These are phyloP conservation scores for Malacoctenus gilli DNA, from an alignment of 2,797 vertebrate genomes.

Conservation along the genomic window DNA sequence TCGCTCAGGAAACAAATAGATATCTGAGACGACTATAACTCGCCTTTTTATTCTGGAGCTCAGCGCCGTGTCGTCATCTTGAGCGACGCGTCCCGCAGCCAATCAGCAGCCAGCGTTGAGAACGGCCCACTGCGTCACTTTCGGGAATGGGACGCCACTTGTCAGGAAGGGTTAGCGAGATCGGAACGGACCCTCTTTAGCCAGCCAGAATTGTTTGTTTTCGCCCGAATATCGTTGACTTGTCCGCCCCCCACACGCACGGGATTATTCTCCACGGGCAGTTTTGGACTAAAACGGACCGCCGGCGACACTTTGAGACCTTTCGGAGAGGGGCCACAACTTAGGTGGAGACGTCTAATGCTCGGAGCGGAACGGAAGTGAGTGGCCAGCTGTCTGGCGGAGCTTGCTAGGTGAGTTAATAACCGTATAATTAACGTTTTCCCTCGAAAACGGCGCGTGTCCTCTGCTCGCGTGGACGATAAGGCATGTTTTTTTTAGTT, in stretches of 20 bases:
- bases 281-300: background rate
- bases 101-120: conserved; percentile 54
- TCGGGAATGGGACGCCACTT: conserved; percentile 80
- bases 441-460: background rate
- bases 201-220: background rate
- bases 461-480: background rate
- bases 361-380: conserved; percentile 77
- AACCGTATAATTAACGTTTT: conserved; percentile 2
- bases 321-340: conserved; percentile 1
- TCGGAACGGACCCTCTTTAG: background rate
- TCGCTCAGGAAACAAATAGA: too few species aligned
- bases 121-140: conserved; percentile 58
- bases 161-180: conserved; percentile 75
- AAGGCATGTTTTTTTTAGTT: too few species aligned
- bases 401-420: conserved; percentile 73
- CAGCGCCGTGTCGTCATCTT: conserved; percentile 10
- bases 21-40: too few species aligned
- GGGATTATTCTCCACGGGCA: too few species aligned
- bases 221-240: too few species aligned
- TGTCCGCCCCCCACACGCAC: too few species aligned
- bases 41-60: too few species aligned
- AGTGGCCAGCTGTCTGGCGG: conserved; percentile 77
- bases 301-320: background rate
- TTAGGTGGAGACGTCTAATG: conserved; percentile 65
- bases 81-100: conserved; percentile 66